phyloP scores from a whole-genome alignment of 2,888 invertebrate genomes.

The Rotaria magnacalcarata region DNA sequence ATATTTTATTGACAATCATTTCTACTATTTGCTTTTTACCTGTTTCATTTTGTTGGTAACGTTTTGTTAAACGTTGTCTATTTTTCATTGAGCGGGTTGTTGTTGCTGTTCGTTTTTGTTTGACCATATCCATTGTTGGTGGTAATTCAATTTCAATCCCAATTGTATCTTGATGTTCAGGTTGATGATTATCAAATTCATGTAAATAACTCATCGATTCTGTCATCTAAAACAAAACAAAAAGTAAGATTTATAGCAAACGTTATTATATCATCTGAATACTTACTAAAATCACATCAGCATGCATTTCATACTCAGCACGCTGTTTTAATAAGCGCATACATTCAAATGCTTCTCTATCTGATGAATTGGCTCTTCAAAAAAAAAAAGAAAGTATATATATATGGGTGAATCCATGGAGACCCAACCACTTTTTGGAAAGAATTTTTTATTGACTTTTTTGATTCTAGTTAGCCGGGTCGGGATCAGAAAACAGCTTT shows the following conservation, averaged over 20 bases:
- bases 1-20: not conserved
- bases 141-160: conserved; percentile 22
- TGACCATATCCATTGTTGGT: conserved; percentile 6
- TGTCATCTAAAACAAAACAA: not conserved
- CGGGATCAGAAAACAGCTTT: no score
- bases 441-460: no score
- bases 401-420: no score
- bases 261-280: not conserved
- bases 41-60: not conserved
- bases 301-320: conserved; percentile 30
- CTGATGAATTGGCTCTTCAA: not conserved
- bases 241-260: no score
- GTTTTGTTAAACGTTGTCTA: not conserved
- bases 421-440: no score
- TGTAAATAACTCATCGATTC: conserved; percentile 29
- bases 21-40: not conserved
- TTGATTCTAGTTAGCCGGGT: no score
- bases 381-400: not conserved
- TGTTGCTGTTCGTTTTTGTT: conserved; percentile 33
- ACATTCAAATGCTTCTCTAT: conserved; percentile 2
- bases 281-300: conserved; percentile 24
- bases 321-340: not conserved
- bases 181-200: not conserved
- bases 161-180: not conserved
- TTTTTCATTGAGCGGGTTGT: conserved; percentile 17